These are phyloP conservation scores for Drosophila hydei DNA, from an alignment of 1,140 invertebrate species.

Conservation along the genomic window DNA sequence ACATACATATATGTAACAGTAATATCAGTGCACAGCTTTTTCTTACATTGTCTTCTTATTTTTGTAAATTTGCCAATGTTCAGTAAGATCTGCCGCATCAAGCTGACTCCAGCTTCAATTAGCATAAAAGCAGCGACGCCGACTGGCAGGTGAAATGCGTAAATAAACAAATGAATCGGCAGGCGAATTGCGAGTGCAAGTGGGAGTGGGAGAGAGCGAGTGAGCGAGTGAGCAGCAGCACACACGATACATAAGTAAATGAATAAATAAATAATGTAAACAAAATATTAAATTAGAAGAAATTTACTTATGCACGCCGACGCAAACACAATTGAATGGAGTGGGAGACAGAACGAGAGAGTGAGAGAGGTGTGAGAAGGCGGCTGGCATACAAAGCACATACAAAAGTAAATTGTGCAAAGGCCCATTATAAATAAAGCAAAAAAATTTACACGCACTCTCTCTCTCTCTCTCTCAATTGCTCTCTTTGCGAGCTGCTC, in stretches of 20 bases:
- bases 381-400: slow-evolving; percentile 5
- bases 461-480: background rate
- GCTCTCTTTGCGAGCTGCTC: background rate
- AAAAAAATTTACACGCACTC: slow-evolving; percentile 63
- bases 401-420: slow-evolving; percentile 57
- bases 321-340: slow-evolving; percentile 55
- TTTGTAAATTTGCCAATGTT: background rate
- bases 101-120: too few species aligned
- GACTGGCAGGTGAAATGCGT: slow-evolving; percentile 51
- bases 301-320: slow-evolving; percentile 77
- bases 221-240: background rate
- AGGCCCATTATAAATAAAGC: slow-evolving; percentile 64
- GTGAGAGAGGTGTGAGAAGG: slow-evolving; percentile 19
- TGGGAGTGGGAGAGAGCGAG: slow-evolving; percentile 7
- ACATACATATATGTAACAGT: background rate
- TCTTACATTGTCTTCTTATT: background rate
- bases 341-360: background rate
- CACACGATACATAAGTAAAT: slow-evolving; percentile 77
- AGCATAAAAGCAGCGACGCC: slow-evolving; percentile 2
- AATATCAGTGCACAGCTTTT: background rate
- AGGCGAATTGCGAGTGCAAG: too few species aligned
- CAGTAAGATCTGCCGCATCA: slow-evolving; percentile 15
- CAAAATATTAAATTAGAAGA: slow-evolving; percentile 82
- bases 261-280: slow-evolving; percentile 82
- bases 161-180: slow-evolving; percentile 58